These are phyloP conservation scores for Nephrotoma guestfalica DNA, from an alignment of 2,888 invertebrate species.

Conservation along the genomic window DNA sequence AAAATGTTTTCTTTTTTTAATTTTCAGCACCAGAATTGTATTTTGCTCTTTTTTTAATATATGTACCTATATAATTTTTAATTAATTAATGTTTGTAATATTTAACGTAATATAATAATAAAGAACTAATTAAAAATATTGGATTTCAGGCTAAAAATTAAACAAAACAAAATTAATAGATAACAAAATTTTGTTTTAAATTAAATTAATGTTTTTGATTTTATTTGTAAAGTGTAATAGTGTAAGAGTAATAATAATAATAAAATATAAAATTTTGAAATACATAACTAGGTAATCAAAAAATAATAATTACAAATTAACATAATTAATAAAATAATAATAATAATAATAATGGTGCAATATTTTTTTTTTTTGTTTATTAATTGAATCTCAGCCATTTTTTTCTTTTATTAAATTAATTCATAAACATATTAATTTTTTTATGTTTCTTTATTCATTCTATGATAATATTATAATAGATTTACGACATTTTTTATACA, in stretches of 20 bases:
- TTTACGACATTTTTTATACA: conserved; percentile 4
- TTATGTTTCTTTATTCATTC: background rate
- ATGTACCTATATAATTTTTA: background rate
- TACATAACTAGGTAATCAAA: background rate
- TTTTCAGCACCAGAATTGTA: background rate
- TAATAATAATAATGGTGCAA: background rate
- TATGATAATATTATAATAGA: conserved; percentile 2
- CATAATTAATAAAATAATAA: background rate
- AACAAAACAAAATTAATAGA: background rate
- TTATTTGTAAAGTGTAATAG: background rate
- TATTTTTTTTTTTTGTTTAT: background rate
- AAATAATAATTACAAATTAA: conserved; percentile 3
- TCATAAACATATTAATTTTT: background rate
- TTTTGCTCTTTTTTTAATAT: background rate
- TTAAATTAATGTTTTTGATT: background rate
- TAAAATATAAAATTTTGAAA: background rate
- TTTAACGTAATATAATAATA: background rate
- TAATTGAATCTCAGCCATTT: conserved; percentile 3
- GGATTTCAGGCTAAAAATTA: background rate
- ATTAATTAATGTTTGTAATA: background rate
- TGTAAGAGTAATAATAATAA: background rate
- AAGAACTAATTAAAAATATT: background rate
- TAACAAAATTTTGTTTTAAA: background rate
- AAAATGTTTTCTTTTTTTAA: background rate
- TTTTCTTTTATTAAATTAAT: background rate